Percentiles rank a stretch among this genome's conserved stretches.
Conservation (phyloP, 2,888 invertebrate species). For the Dendrolimus pini region DNA sequence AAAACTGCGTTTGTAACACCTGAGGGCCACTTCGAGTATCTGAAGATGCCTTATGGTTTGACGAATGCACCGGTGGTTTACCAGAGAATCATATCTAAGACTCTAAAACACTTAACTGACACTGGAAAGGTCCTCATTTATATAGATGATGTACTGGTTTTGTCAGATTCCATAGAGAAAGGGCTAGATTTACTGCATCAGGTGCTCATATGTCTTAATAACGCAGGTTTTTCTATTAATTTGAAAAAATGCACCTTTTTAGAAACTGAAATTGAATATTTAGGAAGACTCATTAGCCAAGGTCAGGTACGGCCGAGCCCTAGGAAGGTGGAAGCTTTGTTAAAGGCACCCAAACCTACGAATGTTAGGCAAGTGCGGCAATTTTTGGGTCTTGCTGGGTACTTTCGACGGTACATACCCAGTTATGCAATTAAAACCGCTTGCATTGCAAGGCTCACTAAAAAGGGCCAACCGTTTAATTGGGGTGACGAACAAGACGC, state of each 20-base stretch:
- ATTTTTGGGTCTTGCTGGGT: too few relatives aligned
- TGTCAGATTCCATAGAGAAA: neutral
- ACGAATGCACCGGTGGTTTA: constrained; percentile 13
- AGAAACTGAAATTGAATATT: constrained; percentile 17
- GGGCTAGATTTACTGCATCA: constrained; percentile 2
- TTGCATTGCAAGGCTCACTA: constrained; percentile 3
- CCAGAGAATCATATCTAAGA: constrained; percentile 11
- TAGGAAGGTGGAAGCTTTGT: constrained; percentile 16
- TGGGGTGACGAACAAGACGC: constrained; percentile 10
- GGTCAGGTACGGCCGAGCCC: constrained; percentile 21
- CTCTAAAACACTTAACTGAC: constrained; percentile 3
- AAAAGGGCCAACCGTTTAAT: constrained; percentile 3
- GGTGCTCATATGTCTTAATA: too few relatives aligned
- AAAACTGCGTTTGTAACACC: too few relatives aligned
- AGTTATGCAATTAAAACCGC: constrained; percentile 9
- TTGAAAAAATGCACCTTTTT: constrained; percentile 12
- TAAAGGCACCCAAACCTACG: constrained; percentile 11
- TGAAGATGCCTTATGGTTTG: constrained; percentile 11
- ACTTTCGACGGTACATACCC: constrained; percentile 17
- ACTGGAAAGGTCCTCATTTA: constrained; percentile 9
- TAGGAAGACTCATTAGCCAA: constrained; percentile 14
- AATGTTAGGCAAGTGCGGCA: constrained; percentile 20
- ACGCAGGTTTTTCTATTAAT: constrained; percentile 20
- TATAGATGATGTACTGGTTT: constrained; percentile 11
- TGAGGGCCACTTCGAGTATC: constrained; percentile 13